These are phyloP conservation scores for Excalfactoria chinensis DNA, from an alignment of 2,113 vertebrate genomes.

Conservation along the genomic window DNA sequence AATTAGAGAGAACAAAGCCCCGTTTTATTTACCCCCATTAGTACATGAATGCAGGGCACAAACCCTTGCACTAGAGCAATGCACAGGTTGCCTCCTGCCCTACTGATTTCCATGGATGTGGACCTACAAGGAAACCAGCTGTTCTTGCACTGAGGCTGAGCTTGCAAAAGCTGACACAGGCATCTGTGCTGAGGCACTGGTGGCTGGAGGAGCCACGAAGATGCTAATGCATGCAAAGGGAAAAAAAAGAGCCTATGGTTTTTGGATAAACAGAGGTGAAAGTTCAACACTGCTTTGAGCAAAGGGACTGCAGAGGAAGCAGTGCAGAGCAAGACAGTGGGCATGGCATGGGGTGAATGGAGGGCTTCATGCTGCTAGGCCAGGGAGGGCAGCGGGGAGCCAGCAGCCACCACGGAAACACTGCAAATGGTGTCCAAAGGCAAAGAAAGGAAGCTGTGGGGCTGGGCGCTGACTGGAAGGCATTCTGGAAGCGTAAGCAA, in stretches of 20 bases:
- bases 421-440: conserved; percentile 10
- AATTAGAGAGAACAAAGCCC: not conserved
- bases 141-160: not conserved
- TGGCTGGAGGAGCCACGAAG: not conserved
- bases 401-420: not conserved
- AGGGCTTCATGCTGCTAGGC: not conserved
- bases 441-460: conserved; percentile 30
- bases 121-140: not conserved
- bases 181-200: not conserved
- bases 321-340: not conserved
- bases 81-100: rapidly evolving
- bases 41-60: not conserved
- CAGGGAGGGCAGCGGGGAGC: not conserved
- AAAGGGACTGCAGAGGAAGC: not conserved
- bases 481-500: conserved; percentile 37
- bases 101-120: not conserved
- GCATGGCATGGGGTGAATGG: not conserved
- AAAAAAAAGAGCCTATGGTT: not conserved
- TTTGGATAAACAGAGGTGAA: not conserved
- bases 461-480: conserved; percentile 15
- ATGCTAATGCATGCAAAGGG: not conserved
- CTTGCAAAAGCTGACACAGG: not conserved
- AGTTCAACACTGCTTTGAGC: not conserved
- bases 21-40: not conserved
- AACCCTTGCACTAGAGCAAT: not conserved